Conservation (phyloP, 1,140 invertebrate species). For the Chymomyza costata region DNA sequence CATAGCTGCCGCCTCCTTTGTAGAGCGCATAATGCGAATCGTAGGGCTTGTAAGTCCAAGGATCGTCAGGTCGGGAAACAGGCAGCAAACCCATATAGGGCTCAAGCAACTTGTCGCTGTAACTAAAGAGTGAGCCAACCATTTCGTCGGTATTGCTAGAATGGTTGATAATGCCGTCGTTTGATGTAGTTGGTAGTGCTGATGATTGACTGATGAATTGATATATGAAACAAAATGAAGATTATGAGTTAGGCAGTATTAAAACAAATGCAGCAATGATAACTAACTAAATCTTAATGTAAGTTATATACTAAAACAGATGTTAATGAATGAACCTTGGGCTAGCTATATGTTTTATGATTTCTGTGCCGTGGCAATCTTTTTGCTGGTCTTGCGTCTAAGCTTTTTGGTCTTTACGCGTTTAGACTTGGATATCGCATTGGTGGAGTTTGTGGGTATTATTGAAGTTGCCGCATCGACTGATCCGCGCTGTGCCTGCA, state of each 20-base stretch:
- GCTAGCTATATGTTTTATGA: too few relatives aligned
- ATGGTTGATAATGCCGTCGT: conserved; percentile 24
- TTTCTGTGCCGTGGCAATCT: too few relatives aligned
- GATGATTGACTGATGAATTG: conserved; percentile 28
- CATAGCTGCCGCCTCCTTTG: conserved; percentile 61
- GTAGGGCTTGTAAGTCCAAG: conserved; percentile 51
- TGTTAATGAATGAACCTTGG: too few relatives aligned
- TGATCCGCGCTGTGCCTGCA: conserved; percentile 34
- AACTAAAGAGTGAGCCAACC: conserved; percentile 38
- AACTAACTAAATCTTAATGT: too few relatives aligned
- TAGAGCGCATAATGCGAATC: conserved; percentile 44
- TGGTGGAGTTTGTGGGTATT: neutral
- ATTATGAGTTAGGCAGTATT: neutral
- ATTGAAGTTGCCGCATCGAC: neutral
- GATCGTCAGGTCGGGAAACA: conserved; percentile 48
- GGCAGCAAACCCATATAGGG: conserved; percentile 66
- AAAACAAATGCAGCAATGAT: neutral
- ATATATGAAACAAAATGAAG: conserved; percentile 52
- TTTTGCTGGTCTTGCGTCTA: neutral
- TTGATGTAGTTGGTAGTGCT: conserved; percentile 27
- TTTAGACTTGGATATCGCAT: neutral
- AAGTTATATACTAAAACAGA: too few relatives aligned
- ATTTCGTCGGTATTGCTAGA: conserved; percentile 3
- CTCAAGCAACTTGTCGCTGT: conserved; percentile 32
- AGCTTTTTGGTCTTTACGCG: conserved; percentile 1